Percentiles rank a stretch among this genome's conserved stretches.
Conservation (phyloP, 1,140 invertebrate species). For the Tetragnatha versicolor region DNA sequence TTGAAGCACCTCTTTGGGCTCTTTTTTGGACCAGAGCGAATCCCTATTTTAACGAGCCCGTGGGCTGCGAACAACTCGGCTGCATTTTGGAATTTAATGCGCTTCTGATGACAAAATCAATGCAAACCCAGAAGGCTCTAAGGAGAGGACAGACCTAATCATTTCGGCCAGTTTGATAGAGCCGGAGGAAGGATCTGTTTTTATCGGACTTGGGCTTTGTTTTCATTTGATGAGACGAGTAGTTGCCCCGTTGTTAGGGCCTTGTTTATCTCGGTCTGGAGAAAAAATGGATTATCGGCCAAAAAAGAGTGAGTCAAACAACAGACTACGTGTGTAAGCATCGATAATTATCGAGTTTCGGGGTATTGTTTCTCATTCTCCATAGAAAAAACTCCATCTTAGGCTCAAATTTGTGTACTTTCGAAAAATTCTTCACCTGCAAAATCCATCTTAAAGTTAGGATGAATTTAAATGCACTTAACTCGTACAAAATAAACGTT, state of each 20-base stretch:
- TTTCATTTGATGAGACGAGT: conserved; percentile 18
- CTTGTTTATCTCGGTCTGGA: conserved; percentile 7
- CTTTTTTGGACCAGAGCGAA: too few relatives aligned
- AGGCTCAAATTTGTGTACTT: too few relatives aligned
- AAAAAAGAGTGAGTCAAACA: background rate
- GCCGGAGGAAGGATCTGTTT: background rate
- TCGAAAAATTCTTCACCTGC: too few relatives aligned
- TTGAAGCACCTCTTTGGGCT: too few relatives aligned
- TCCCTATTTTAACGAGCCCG: conserved; percentile 10
- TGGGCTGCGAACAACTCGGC: background rate
- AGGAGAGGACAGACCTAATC: background rate
- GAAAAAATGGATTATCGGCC: conserved; percentile 22
- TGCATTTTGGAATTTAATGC: conserved; percentile 18
- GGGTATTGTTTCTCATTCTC: background rate
- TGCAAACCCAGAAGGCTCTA: background rate
- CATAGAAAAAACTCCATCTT: conserved; percentile 16
- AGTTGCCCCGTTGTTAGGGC: conserved; percentile 4
- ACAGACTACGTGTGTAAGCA: background rate
- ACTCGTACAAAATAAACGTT: too few relatives aligned
- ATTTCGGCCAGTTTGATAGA: conserved; percentile 12
- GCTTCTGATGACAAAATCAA: conserved; percentile 33
- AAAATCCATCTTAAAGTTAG: too few relatives aligned
- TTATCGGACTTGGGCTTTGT: conserved; percentile 19
- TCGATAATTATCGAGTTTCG: conserved; percentile 26
- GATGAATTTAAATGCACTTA: too few relatives aligned